phyloP scores from a whole-genome alignment of 1,140 invertebrate genomes.

The Drosophila hydei region DNA sequence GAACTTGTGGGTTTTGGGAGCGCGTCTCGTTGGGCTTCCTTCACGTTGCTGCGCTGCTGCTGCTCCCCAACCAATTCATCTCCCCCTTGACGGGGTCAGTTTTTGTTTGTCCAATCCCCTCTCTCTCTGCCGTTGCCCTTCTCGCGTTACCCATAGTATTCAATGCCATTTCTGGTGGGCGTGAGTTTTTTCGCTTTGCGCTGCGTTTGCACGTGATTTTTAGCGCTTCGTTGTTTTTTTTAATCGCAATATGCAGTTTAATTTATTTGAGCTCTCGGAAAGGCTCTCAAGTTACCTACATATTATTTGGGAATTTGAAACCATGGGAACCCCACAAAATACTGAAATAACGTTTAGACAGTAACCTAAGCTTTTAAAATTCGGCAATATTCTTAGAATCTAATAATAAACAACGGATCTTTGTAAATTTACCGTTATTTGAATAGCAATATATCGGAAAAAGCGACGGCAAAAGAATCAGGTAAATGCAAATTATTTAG shows the following conservation, averaged over 20 bases:
- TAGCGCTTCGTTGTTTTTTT: background rate
- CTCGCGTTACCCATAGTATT: background rate
- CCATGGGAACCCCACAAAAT: conserved; percentile 29
- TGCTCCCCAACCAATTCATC: background rate
- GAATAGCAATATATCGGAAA: too few relatives aligned
- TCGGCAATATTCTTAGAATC: conserved; percentile 17
- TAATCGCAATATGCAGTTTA: conserved; percentile 1
- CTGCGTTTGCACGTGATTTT: conserved; percentile 24
- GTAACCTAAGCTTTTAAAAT: conserved; percentile 40
- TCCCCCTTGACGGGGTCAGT: conserved; percentile 10
- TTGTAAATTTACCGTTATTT: background rate
- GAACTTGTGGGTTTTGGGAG: conserved; percentile 68
- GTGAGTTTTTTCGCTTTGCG: conserved; percentile 4
- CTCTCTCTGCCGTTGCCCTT: too few relatives aligned
- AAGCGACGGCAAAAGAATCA: too few relatives aligned
- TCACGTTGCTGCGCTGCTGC: background rate
- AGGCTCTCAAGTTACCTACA: conserved; percentile 32
- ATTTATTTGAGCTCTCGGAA: conserved; percentile 17
- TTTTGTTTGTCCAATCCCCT: conserved; percentile 6
- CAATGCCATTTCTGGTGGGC: conserved; percentile 20
- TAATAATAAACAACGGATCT: conserved; percentile 1
- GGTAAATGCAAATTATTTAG: too few relatives aligned
- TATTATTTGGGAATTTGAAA: conserved; percentile 28
- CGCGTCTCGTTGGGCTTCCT: conserved; percentile 16
- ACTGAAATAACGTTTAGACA: background rate